Conservation (phyloP, 2,888 invertebrate genomes). For the Digitonthophagus gazella region DNA sequence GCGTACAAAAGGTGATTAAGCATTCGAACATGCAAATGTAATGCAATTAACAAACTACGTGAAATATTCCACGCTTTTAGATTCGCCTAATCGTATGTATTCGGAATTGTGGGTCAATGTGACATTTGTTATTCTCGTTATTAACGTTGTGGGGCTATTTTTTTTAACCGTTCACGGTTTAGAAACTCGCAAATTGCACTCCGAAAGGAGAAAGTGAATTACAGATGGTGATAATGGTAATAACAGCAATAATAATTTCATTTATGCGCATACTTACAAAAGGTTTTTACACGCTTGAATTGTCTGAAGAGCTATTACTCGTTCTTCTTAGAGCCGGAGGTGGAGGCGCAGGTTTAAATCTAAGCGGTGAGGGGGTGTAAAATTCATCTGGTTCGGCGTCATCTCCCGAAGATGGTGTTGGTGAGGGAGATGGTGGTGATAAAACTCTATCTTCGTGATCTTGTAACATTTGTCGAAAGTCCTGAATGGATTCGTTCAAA, state of each 20-base stretch:
- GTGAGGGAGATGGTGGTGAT: slow-evolving; percentile 57
- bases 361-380: slow-evolving; percentile 44
- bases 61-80: not conserved
- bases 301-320: slow-evolving; percentile 42
- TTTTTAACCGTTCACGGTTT: not conserved
- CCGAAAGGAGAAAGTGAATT: not conserved
- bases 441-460: slow-evolving; percentile 51
- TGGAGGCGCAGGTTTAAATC: slow-evolving; percentile 50
- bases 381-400: slow-evolving; percentile 47
- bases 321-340: slow-evolving; percentile 51
- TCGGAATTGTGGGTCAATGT: slow-evolving; percentile 17
- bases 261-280: too few species aligned
- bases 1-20: not conserved
- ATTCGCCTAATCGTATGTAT: slow-evolving; percentile 11
- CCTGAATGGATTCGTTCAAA: slow-evolving; percentile 87
- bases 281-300: slow-evolving; percentile 42
- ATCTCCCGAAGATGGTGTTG: slow-evolving; percentile 56
- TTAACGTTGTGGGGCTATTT: slow-evolving; percentile 4
- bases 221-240: not conserved
- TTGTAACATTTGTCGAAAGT: slow-evolving; percentile 72
- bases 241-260: not conserved
- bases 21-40: not conserved
- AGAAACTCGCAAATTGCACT: slow-evolving; percentile 1
- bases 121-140: slow-evolving; percentile 11
- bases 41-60: not conserved